Evolutionary conservation across 2,888 invertebrate genomes (phyloP).

Genomic region (Scaptomyza flava): DNA sequence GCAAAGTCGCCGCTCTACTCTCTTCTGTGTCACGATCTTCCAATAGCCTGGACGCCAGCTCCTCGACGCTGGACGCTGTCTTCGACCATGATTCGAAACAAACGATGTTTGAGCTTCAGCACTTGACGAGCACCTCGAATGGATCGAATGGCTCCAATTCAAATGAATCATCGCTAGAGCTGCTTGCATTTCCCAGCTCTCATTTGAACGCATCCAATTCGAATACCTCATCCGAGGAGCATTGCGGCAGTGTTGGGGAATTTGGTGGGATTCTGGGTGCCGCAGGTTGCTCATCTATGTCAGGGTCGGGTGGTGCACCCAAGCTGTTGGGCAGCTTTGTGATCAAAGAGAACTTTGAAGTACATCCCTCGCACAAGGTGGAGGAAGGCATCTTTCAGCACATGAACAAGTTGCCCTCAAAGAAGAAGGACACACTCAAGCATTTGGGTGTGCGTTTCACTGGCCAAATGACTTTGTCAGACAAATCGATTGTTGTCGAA

Average conservation of each 20-base stretch:
- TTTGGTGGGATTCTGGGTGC: conserved; percentile 70
- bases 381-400: conserved; percentile 84
- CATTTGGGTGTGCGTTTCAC: conserved; percentile 84
- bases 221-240: conserved; percentile 83
- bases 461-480: conserved; percentile 84
- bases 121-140: conserved; percentile 70
- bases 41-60: conserved; percentile 76
- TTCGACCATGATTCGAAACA: conserved; percentile 84
- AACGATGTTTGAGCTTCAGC: conserved; percentile 83
- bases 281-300: conserved; percentile 55
- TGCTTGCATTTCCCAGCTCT: conserved; percentile 82
- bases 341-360: conserved; percentile 84
- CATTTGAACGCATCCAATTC: conserved; percentile 83
- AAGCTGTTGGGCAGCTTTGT: conserved; percentile 82
- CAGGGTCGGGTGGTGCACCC: conserved; percentile 69
- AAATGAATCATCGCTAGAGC: conserved; percentile 82
- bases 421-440: conserved; percentile 84
- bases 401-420: conserved; percentile 84
- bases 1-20: conserved; percentile 77
- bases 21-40: conserved; percentile 77
- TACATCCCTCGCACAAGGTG: conserved; percentile 84
- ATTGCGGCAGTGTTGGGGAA: conserved; percentile 75
- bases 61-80: conserved; percentile 77
- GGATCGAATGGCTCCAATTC: conserved; percentile 80
- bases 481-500: conserved; percentile 84